Conservation (phyloP, 2,888 invertebrate genomes). For the Cataglyphis cursor region DNA sequence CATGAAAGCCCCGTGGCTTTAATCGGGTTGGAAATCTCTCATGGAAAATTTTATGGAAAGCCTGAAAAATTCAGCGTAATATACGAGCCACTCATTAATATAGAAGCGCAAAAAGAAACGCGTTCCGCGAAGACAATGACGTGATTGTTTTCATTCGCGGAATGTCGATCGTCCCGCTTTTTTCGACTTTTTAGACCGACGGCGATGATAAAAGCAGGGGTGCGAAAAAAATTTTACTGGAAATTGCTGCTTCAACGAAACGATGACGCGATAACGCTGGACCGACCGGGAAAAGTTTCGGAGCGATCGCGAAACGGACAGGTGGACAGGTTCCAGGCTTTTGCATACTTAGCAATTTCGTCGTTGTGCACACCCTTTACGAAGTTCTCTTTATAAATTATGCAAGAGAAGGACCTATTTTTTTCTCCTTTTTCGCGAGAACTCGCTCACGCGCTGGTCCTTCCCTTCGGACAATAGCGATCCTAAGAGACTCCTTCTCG, state of each 20-base stretch:
- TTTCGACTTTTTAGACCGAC: conserved; percentile 6
- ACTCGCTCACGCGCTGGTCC: conserved; percentile 35
- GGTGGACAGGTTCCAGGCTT: conserved; percentile 43
- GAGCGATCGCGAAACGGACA: conserved; percentile 53
- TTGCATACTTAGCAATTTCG: conserved; percentile 63
- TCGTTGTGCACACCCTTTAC: conserved; percentile 30
- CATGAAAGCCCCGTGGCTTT: not conserved
- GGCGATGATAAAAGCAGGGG: conserved; percentile 3
- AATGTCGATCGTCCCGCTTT: conserved; percentile 31
- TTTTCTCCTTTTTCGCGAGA: conserved; percentile 7
- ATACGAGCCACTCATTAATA: not conserved
- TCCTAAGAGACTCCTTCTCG: conserved; percentile 30
- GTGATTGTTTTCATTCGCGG: conserved; percentile 38
- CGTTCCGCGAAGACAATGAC: conserved; percentile 13
- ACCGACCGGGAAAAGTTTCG: conserved; percentile 47
- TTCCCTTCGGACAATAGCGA: conserved; percentile 32
- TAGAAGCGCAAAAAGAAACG: not conserved
- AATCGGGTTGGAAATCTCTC: not conserved
- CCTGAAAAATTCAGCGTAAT: conserved; percentile 28
- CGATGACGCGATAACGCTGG: conserved; percentile 3
- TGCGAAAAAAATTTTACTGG: conserved; percentile 15
- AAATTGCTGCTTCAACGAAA: conserved; percentile 19
- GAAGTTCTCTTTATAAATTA: conserved; percentile 61
- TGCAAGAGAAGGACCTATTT: conserved; percentile 55
- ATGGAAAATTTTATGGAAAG: conserved; percentile 14